Percentiles rank a stretch among this genome's conserved stretches.
Conservation (phyloP, 2,888 invertebrate species). For the Hypercompe scribonia region DNA sequence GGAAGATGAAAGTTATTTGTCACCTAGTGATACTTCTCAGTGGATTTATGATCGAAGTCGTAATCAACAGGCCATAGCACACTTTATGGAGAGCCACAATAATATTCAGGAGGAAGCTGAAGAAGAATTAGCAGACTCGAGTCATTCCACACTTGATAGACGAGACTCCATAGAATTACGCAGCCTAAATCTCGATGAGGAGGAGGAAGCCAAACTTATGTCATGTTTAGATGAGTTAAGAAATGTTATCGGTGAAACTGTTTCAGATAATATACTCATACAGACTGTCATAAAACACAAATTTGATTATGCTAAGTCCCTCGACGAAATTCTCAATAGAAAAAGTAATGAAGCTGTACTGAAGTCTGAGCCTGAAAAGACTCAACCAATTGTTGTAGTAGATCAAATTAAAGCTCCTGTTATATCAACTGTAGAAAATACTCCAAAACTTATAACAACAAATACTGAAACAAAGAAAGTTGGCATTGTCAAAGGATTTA, state of each 20-base stretch:
- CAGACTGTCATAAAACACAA: constrained; percentile 90
- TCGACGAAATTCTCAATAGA: constrained; percentile 90
- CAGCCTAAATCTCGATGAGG: constrained; percentile 85
- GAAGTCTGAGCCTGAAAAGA: constrained; percentile 56
- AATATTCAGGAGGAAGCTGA: constrained; percentile 90
- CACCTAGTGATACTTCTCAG: constrained; percentile 94
- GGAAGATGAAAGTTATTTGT: constrained; percentile 96
- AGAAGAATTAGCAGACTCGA: constrained; percentile 70
- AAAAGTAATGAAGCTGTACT: constrained; percentile 59
- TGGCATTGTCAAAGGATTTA: constrained; percentile 87
- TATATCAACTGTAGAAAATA: constrained; percentile 59
- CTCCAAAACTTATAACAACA: constrained; percentile 76
- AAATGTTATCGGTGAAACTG: constrained; percentile 91
- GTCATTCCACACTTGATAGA: constrained; percentile 62
- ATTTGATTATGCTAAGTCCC: constrained; percentile 90
- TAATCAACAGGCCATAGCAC: constrained; percentile 90
- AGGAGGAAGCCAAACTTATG: constrained; percentile 91
- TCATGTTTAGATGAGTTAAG: constrained; percentile 94
- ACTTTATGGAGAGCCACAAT: constrained; percentile 91
- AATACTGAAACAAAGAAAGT: constrained; percentile 77
- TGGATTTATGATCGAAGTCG: constrained; percentile 94
- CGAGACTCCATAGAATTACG: constrained; percentile 83
- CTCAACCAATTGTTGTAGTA: constrained; percentile 57
- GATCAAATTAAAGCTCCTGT: constrained; percentile 68
- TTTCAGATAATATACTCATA: constrained; percentile 90